Evolutionary conservation across 1,140 invertebrate genomes (phyloP).

Genomic region (Chironomus striatipennis): DNA sequence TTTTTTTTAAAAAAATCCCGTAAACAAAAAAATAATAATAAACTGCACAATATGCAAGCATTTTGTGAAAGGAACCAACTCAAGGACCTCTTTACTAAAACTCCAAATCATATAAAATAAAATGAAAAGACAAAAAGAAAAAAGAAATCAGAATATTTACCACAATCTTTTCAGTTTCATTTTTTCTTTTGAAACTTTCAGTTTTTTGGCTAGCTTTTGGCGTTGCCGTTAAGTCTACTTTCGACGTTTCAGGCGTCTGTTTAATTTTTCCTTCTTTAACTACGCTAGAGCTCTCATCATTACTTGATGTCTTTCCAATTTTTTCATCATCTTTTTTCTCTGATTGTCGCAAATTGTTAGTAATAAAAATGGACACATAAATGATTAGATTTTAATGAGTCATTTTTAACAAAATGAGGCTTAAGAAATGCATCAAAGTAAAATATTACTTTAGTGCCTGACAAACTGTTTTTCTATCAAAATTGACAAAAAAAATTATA

Average conservation of each 20-base stretch:
- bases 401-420: background rate
- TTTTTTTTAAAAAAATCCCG: no score
- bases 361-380: background rate
- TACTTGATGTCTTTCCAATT: background rate
- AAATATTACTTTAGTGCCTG: background rate
- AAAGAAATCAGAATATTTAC: background rate
- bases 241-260: background rate
- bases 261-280: background rate
- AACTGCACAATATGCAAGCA: background rate
- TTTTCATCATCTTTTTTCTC: constrained; percentile 3
- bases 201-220: background rate
- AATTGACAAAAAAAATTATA: no score
- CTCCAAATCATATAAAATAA: background rate
- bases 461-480: no score
- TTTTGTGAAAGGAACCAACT: constrained; percentile 16
- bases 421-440: background rate
- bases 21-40: background rate
- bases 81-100: background rate
- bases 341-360: background rate
- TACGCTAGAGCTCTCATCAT: background rate
- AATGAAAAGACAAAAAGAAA: no score
- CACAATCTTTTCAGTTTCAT: constrained; percentile 20
- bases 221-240: background rate
- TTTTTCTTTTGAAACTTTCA: constrained; percentile 4
- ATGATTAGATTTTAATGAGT: background rate